Percentiles rank a stretch among this genome's conserved stretches.
Evolutionary conservation across 2,888 invertebrate species (phyloP).

Genomic region (Xestia xanthographa): DNA sequence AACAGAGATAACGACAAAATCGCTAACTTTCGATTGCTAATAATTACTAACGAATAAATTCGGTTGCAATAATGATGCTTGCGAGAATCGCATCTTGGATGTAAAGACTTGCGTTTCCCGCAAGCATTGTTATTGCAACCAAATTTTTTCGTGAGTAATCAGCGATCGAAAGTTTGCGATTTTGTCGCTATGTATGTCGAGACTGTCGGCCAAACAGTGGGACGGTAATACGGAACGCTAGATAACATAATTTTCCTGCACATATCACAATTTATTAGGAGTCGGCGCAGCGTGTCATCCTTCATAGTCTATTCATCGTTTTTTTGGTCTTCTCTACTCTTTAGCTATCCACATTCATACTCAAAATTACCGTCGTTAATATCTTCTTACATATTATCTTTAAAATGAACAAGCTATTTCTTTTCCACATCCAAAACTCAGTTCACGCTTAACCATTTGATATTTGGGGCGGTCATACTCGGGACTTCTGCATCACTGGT

Average conservation of each 20-base stretch:
- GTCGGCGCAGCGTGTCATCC: neutral
- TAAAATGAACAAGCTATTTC: neutral
- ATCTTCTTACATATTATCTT: no score
- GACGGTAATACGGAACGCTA: neutral
- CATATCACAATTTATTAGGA: neutral
- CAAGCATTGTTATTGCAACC: no score
- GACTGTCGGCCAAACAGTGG: no score
- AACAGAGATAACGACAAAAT: no score
- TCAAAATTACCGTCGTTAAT: neutral
- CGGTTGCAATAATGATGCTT: no score
- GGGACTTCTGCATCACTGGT: conserved; percentile 66
- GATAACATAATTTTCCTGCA: neutral
- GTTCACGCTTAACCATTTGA: conserved; percentile 30
- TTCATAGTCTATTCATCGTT: neutral
- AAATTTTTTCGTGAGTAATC: no score
- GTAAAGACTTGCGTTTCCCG: no score
- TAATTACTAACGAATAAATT: no score
- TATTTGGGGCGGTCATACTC: conserved; percentile 32
- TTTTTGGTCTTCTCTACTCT: neutral
- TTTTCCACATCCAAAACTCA: neutral
- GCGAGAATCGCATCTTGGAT: no score
- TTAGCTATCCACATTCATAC: neutral
- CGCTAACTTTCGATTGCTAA: no score
- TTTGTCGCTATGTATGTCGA: no score
- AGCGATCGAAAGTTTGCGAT: no score